A percentile compares a stretch with the other conserved stretches of the same genome.
These are phyloP conservation scores for Sminthopsis crassicaudata DNA, from an alignment of 2,113 vertebrate species.

Conservation along the genomic window DNA sequence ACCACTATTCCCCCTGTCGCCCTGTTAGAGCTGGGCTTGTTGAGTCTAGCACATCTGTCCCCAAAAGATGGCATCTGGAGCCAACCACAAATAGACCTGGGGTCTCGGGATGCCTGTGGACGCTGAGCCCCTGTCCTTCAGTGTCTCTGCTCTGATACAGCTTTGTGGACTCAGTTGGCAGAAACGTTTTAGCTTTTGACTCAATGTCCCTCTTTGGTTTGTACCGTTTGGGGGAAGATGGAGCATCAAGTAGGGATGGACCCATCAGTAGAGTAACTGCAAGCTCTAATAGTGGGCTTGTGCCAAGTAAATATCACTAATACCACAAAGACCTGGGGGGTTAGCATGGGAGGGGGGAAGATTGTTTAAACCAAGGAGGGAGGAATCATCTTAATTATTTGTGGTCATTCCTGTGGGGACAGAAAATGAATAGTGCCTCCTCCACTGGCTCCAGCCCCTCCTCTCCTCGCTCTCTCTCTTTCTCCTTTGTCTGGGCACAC, in stretches of 20 bases:
- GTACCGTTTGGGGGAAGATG: rapidly evolving
- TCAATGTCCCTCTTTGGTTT: background rate
- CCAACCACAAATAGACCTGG: background rate
- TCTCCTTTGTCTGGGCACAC: background rate
- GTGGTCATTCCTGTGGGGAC: background rate
- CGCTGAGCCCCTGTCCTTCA: background rate
- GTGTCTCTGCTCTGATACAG: background rate
- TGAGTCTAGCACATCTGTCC: background rate
- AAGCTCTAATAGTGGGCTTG: background rate
- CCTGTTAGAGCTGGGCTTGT: background rate
- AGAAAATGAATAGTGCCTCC: background rate
- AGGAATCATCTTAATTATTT: background rate
- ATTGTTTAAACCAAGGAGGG: background rate
- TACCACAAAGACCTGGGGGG: background rate
- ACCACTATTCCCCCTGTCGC: background rate
- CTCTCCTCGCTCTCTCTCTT: background rate
- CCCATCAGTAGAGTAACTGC: background rate
- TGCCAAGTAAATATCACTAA: background rate
- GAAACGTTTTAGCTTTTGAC: background rate
- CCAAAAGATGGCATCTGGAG: background rate
- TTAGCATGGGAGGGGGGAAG: background rate
- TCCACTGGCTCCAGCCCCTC: background rate
- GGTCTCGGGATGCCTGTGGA: background rate
- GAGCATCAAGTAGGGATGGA: background rate
- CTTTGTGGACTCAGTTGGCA: background rate